Evolutionary conservation across 2,888 invertebrate species (phyloP).

Genomic region (Rhaphigaster nebulosa): DNA sequence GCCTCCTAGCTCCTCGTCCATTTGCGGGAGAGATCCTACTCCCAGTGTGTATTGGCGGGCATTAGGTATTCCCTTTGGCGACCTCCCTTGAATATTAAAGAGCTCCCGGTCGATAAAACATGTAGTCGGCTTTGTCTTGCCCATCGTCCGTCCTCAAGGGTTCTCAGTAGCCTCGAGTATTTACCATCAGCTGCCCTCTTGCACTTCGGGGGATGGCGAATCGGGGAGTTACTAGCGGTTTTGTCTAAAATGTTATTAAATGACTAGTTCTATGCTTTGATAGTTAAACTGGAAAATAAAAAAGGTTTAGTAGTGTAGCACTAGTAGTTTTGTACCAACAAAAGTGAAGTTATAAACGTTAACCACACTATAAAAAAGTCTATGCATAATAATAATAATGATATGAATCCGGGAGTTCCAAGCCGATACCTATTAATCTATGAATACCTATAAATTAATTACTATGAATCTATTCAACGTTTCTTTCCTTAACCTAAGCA

Average conservation of each 20-base stretch:
- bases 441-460: no score
- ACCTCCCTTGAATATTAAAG: constrained; percentile 23
- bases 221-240: neutral
- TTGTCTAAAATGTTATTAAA: neutral
- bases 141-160: constrained; percentile 14
- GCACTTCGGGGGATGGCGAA: neutral
- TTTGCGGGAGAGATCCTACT: constrained; percentile 18
- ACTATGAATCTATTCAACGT: no score
- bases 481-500: no score
- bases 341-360: no score
- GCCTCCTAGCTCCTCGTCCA: neutral
- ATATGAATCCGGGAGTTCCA: no score
- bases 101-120: constrained; percentile 52
- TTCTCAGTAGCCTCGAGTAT: neutral
- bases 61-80: constrained; percentile 39
- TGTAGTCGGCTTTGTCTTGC: constrained; percentile 51
- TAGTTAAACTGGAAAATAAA: no score
- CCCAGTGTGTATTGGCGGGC: neutral
- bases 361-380: no score
- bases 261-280: neutral
- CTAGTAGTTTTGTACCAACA: no score
- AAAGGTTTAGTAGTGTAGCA: no score
- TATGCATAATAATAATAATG: no score
- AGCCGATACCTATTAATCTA: no score
- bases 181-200: neutral